Conservation (phyloP, 2,888 invertebrate species). For the Pteria penguin region DNA sequence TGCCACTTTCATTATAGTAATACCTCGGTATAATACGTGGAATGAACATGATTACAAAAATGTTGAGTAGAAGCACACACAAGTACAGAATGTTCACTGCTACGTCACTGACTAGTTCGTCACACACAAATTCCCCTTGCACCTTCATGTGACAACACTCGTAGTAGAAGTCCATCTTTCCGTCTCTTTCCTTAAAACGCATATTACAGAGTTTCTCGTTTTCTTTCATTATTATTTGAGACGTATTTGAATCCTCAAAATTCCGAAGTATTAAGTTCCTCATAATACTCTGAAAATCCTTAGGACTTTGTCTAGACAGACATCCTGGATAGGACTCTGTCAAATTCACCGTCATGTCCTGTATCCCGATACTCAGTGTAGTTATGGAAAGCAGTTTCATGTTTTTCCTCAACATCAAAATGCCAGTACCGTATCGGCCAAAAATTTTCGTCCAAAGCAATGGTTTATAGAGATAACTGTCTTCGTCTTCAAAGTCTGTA, state of each 20-base stretch:
- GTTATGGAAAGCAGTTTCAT: constrained; percentile 66
- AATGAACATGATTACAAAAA: not conserved
- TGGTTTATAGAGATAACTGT: no score
- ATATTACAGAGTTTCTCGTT: not conserved
- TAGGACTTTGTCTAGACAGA: constrained; percentile 43
- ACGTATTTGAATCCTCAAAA: not conserved
- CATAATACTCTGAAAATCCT: constrained; percentile 10
- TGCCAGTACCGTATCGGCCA: constrained; percentile 64
- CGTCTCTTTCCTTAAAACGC: not conserved
- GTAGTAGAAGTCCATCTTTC: not conserved
- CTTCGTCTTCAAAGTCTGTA: no score
- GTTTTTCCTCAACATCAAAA: constrained; percentile 71
- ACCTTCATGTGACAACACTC: not conserved
- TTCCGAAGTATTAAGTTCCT: constrained; percentile 3
- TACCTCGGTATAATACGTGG: not conserved
- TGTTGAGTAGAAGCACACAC: not conserved
- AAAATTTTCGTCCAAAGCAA: constrained; percentile 62
- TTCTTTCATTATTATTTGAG: no score
- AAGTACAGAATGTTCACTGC: not conserved
- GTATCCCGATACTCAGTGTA: constrained; percentile 66
- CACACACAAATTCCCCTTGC: not conserved
- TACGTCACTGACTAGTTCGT: not conserved
- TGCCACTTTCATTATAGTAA: not conserved
- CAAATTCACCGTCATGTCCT: constrained; percentile 56
- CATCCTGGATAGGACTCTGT: constrained; percentile 64